Base-by-base conservation (phyloP, 2,797 vertebrate genomes). In the Centropyge bicolor region DNA sequence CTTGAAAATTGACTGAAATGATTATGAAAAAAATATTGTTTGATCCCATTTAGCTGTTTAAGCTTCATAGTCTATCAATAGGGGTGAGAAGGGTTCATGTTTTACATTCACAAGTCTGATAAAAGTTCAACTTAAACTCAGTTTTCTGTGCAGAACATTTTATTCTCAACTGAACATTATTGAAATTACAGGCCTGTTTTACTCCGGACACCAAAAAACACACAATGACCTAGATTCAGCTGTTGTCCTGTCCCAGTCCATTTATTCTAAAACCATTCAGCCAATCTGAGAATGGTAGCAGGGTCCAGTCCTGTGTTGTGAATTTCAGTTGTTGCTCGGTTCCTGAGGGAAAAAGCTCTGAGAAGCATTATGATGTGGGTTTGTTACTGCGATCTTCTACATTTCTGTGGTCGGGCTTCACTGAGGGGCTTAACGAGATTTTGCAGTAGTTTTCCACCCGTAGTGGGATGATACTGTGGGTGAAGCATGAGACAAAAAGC, bases 391-490 rank as follows among this genome's bases (percentile, higher is more conserved):
- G 38, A 80, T 80, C 68, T 56, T 81, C 69, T 40, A 46, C 81
- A 86, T 87, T 85, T 88, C 78, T 89, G 89, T 59, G 84, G 88
- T 75, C 11, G 16, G 10, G 24, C 60, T 74, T 76, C 61, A 62
- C 63, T 60, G n/a, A 77, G 36, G 51, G 68, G 59, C 52, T 77
- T 51, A 80, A 73, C 67, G 17, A 62, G 69, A 62, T 66, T 79
- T 81, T 72, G 66, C 78, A 85, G 83, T 84, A 73, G 68, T 84
- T 84, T 87, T 90, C 78, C 87, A 89, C 55, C 67, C 79, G 1
- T 51, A n/a, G 79, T 13, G 54, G 60, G 70, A 54, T 48, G 70
- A 74, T 56, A 61, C 66, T 71, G 9, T 66, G 78, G 36, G 45
- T 74, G 87, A 85, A 62, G 74, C 82, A 83, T 78, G 81, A 64